phyloP scores from a whole-genome alignment of 2,888 invertebrate genomes.

The Anorthoa munda region DNA sequence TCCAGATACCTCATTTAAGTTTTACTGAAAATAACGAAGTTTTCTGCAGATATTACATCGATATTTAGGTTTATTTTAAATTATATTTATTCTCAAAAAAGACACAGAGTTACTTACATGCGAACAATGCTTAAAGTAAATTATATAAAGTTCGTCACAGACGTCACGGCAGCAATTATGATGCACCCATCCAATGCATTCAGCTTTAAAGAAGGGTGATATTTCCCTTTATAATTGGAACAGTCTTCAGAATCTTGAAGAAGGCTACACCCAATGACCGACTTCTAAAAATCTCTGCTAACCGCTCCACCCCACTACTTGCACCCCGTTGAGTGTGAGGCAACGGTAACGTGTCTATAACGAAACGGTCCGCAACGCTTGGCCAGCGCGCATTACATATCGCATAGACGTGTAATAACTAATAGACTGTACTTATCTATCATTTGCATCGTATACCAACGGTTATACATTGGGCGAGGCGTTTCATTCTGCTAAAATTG shows the following conservation, averaged over 20 bases:
- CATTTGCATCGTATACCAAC: conserved; percentile 33
- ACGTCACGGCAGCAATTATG: too few relatives aligned
- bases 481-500: not conserved
- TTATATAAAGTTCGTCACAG: too few relatives aligned
- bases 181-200: too few relatives aligned
- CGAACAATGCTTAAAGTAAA: too few relatives aligned
- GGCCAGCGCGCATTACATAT: conserved; percentile 70
- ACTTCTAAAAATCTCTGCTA: not conserved
- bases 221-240: not conserved
- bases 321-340: conserved; percentile 66
- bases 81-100: too few relatives aligned
- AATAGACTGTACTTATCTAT: conserved; percentile 53
- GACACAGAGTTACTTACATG: too few relatives aligned
- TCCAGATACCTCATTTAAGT: too few relatives aligned
- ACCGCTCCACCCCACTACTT: conserved; percentile 23
- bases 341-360: conserved; percentile 75
- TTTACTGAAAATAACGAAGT: not conserved
- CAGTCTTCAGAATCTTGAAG: not conserved
- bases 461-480: not conserved
- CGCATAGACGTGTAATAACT: conserved; percentile 58
- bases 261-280: too few relatives aligned
- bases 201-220: too few relatives aligned
- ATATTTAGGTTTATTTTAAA: too few relatives aligned
- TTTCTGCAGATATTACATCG: too few relatives aligned
- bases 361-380: conserved; percentile 78